A percentile compares a stretch with the other conserved stretches of the same genome.
Conservation (phyloP, 2,888 invertebrate genomes). For the Andrena praecox region DNA sequence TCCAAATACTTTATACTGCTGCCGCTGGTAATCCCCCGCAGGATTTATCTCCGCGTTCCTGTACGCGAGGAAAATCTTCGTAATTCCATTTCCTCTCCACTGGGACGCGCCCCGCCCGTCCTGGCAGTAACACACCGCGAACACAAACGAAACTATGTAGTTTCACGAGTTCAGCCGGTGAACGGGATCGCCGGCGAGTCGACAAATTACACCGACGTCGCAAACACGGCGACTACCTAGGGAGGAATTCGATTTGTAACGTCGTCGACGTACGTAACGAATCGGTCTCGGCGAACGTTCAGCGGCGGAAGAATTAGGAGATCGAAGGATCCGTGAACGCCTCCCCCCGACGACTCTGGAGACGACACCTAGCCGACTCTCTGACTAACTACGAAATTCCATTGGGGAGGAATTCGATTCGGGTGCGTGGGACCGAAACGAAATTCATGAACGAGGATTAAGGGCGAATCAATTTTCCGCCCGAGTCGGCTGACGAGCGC, state of each 20-base stretch:
- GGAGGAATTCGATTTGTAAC: slow-evolving; percentile 19
- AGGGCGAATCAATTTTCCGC: slow-evolving; percentile 42
- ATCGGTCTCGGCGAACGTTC: neutral
- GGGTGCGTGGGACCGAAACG: neutral
- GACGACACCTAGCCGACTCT: neutral
- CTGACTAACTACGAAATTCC: slow-evolving; percentile 34
- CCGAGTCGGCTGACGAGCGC: slow-evolving; percentile 3
- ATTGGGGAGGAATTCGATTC: slow-evolving; percentile 3
- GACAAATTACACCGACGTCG: neutral
- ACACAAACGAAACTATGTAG: neutral
- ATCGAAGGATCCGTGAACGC: neutral
- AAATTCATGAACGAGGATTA: slow-evolving; percentile 27
- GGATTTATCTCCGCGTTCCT: neutral
- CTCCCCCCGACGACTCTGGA: neutral
- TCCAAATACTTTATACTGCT: no score
- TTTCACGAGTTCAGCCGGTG: neutral
- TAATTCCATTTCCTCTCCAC: neutral
- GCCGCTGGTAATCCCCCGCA: no score
- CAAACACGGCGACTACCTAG: neutral
- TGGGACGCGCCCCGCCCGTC: neutral
- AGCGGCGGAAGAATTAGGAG: neutral
- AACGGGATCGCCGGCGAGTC: neutral
- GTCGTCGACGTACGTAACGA: neutral
- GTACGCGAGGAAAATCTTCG: neutral
- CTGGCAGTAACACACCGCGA: neutral